Evolutionary conservation across 2,113 vertebrate genomes (phyloP), one percentile per base, ranked within the genome.

Genomic region (Caretta caretta): DNA sequence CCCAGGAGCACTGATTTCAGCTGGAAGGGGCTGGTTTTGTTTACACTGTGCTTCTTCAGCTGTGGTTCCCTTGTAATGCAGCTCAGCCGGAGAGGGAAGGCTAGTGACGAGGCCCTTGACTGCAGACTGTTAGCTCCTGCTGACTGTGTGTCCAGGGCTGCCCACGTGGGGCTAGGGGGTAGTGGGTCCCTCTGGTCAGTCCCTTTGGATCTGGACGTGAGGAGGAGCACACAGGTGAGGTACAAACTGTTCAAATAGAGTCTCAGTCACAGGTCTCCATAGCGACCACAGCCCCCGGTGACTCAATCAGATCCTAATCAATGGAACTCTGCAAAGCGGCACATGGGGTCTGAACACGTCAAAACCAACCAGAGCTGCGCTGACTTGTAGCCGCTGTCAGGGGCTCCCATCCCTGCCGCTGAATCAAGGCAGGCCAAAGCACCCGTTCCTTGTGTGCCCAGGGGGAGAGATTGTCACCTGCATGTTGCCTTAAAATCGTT

Each of bases 191-290:
- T 84, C 94, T 86, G 95, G 85, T 42, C 75, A 14, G 48, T 16
- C 48, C 75, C 25, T 92, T 72, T 78, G 89, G 59, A 79, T 0
- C 17, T 83, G 87, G 72, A 91, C 0, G 2, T 8, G 78, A 35
- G 49, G 78, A 80, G 78, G 49, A 51, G 78, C 78, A 31, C 48
- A 50, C 78, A 31, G 49, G 49, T 35, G 83, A 93, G 87, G 95
- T 93, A 97, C 86, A n/a, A 92, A 53, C 56, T 80, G 93, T 95
- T 95, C 94, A 56, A 93, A 72, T 93, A 85, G 92, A 86, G 35
- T 29, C 54, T 82, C 84, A 65, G 80, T 25, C 69, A 4, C 27
- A 31, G 51, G 90, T 94, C 93, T 93, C 96, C 95, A 97, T 90
- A 96, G 94, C 0, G 53, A 96, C 95, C 89, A 83, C 89, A 22